Evolutionary conservation across 2,113 vertebrate genomes (phyloP), one percentile per base, ranked within the genome.

Genomic region (Poecilia latipinna): DNA sequence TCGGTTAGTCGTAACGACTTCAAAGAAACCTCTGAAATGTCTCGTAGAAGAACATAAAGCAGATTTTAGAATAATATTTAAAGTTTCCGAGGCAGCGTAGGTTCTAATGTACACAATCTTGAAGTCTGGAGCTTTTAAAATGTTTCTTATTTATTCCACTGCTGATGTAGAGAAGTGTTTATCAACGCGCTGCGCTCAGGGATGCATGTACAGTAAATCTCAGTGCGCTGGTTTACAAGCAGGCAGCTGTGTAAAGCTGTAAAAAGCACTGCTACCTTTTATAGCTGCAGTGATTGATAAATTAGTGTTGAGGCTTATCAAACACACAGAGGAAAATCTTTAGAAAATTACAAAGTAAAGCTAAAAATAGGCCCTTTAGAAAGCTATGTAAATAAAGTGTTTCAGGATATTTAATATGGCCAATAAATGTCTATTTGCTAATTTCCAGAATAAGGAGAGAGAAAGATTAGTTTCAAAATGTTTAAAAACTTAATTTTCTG

Each of bases 1-100:
- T 96, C 39, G 97, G 98, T 99, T 61, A 95, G 96, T 61, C 15
- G 65, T 17, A 63, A 17, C 65, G 19, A 54, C 29, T 69, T 31
- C 13, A 26, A 61, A 54, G 70, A 61, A 77, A 72, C 42, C 28
- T 62, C n/a, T 64, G n/a, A 79, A 69, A 57, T 26, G 60, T 24
- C 60, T 33, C 29, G 2, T 51, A 63, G 29, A 32, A 26, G 22
- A 22, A 73, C 3, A 31, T 57, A 66, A 31, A 39, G 26, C 15
- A 72, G 31, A 33, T 72, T 67, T 54, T 51, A 63, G 54, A 68
- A 32, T 68, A 67, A 70, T 60, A 26, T 65, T 70, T 66, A 22
- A 72, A 72, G 65, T 68, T 75, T 0, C 11, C 28, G 19, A 75
- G 65, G 51, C 33, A 62, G 19, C 26, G 63, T 28, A 70, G 29